Conservation (phyloP, 1,140 invertebrate species). For the Palaemon carinicauda region DNA sequence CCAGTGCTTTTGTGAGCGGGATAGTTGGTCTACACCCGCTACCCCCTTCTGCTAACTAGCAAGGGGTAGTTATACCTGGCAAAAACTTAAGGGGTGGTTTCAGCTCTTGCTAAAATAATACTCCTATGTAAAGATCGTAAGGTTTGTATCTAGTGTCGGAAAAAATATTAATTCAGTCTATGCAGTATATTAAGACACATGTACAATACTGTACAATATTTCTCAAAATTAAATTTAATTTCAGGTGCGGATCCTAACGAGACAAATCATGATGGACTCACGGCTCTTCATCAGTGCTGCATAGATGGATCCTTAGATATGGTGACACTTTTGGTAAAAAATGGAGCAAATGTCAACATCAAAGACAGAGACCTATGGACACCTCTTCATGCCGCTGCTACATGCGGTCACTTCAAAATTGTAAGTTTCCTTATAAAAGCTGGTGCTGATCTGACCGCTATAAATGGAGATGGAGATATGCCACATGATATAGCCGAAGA, state of each 20-base stretch:
- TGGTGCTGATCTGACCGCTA: slow-evolving; percentile 50
- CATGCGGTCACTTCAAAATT: slow-evolving; percentile 68
- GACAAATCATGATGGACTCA: slow-evolving; percentile 68
- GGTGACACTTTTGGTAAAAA: slow-evolving; percentile 67
- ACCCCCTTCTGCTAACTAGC: no score
- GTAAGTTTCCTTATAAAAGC: slow-evolving; percentile 44
- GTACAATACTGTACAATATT: no score
- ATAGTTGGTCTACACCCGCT: no score
- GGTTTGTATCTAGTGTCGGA: no score
- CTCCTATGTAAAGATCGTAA: no score
- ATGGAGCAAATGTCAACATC: slow-evolving; percentile 67
- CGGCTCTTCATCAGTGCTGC: slow-evolving; percentile 67
- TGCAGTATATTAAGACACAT: no score
- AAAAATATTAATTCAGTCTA: no score
- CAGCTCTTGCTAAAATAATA: no score
- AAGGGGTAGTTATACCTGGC: no score
- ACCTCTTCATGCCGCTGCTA: slow-evolving; percentile 68
- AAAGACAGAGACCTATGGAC: slow-evolving; percentile 69
- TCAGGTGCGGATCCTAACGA: slow-evolving; percentile 62
- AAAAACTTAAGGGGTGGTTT: no score
- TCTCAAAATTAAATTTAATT: background rate
- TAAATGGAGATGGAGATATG: slow-evolving; percentile 92
- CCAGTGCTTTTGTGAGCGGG: no score
- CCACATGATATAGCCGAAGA: slow-evolving; percentile 98
- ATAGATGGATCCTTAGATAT: slow-evolving; percentile 68